Conservation (phyloP, 2,888 invertebrate genomes). For the Meganola albula region DNA sequence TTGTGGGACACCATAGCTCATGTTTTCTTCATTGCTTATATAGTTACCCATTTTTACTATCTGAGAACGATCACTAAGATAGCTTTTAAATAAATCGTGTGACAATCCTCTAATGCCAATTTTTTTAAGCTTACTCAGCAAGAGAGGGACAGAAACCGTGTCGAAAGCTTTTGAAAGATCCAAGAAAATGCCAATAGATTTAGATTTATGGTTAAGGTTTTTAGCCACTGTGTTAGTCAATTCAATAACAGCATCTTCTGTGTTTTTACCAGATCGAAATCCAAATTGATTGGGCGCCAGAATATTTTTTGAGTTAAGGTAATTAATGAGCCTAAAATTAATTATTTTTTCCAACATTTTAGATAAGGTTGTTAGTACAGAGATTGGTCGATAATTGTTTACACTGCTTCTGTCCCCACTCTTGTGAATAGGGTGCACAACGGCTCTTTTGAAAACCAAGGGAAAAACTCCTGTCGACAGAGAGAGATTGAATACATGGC, state of each 20-base stretch:
- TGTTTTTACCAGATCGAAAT: slow-evolving; percentile 1
- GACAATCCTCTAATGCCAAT: slow-evolving; percentile 1
- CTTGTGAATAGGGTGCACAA: slow-evolving; percentile 5
- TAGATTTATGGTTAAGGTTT: neutral
- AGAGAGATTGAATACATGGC: slow-evolving; percentile 6
- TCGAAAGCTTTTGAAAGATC: slow-evolving; percentile 1
- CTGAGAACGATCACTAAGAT: neutral
- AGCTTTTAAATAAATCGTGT: slow-evolving; percentile 1
- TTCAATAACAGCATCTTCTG: neutral
- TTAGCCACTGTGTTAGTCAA: neutral
- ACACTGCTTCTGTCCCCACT: slow-evolving; percentile 4
- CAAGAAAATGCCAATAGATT: neutral
- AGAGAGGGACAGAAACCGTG: neutral
- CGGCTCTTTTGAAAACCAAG: slow-evolving; percentile 1
- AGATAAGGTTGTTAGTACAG: neutral
- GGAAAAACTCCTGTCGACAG: slow-evolving; percentile 1
- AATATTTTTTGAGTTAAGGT: slow-evolving; percentile 3
- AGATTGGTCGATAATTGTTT: slow-evolving; percentile 2
- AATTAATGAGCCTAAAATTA: slow-evolving; percentile 1
- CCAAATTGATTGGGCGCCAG: neutral
- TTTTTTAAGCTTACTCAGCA: neutral
- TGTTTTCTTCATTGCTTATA: neutral
- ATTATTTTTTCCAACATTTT: slow-evolving; percentile 1
- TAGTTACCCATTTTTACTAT: neutral
- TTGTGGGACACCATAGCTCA: slow-evolving; percentile 1